Evolutionary conservation across 2,113 vertebrate genomes (phyloP).

Genomic region (Petroica traversi): DNA sequence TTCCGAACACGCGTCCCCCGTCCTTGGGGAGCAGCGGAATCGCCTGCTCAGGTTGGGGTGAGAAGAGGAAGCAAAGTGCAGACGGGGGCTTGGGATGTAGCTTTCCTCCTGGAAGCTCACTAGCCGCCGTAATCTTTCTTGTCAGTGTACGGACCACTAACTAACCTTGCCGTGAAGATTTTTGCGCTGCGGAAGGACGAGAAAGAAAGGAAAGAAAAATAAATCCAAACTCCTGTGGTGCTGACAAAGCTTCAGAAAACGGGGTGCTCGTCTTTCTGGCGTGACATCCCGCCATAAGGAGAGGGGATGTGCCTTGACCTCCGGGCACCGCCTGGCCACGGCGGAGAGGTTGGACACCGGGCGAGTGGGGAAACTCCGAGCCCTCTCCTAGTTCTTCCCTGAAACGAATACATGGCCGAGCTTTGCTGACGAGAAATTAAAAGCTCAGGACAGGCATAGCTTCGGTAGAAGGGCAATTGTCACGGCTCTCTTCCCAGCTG

Average conservation of each 20-base stretch:
- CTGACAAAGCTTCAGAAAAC: background rate
- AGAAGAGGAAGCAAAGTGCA: background rate
- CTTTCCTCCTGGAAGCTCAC: background rate
- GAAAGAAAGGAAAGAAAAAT: background rate
- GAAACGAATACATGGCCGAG: constrained; percentile 33
- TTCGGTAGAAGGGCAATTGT: background rate
- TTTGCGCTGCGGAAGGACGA: background rate
- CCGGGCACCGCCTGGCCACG: too few relatives aligned
- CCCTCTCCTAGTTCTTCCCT: background rate
- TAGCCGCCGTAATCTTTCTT: background rate
- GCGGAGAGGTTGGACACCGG: background rate
- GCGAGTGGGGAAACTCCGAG: background rate
- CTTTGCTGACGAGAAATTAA: background rate
- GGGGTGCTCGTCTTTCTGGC: background rate
- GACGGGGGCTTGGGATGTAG: background rate
- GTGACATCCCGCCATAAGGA: background rate
- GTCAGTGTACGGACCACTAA: background rate
- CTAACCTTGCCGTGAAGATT: background rate
- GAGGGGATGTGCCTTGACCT: background rate
- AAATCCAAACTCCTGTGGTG: background rate
- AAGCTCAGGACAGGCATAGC: background rate
- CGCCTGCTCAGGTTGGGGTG: background rate
- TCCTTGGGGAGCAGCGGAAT: too few relatives aligned
- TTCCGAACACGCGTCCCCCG: too few relatives aligned
- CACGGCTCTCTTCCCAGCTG: background rate